phyloP scores from a whole-genome alignment of 2,113 vertebrate genomes.

The Callopanchax toddi region DNA sequence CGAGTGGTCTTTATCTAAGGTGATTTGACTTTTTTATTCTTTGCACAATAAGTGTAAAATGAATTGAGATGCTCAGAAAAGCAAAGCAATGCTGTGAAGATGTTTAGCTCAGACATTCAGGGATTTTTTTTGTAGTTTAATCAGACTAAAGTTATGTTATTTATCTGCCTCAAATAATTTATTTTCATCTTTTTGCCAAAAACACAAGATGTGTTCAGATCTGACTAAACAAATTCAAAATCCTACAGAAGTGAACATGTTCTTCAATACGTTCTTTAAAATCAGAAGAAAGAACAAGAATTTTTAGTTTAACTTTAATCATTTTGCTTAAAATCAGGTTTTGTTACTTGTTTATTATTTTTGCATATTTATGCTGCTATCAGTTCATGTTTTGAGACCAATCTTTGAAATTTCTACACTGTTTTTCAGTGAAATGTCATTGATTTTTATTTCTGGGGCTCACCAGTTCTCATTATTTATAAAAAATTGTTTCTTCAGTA shows the following conservation, averaged over 20 bases:
- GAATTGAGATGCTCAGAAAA: not conserved
- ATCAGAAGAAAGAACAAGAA: no score
- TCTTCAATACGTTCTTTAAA: no score
- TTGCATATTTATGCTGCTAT: no score
- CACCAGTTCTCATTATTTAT: not conserved
- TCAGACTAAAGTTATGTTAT: not conserved
- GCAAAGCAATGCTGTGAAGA: not conserved
- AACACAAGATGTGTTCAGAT: not conserved
- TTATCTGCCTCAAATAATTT: constrained; percentile 3
- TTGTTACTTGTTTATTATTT: no score
- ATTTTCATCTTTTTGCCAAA: not conserved
- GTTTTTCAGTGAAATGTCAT: not conserved
- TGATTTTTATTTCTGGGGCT: not conserved
- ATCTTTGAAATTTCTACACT: no score
- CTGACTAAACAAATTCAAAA: not conserved
- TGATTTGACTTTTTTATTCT: constrained; percentile 9
- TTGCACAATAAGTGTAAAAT: constrained; percentile 9
- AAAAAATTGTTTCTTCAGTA: not conserved
- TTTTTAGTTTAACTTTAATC: no score
- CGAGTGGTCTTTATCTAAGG: constrained; percentile 7
- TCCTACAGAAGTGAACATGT: not conserved
- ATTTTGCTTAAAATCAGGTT: no score
- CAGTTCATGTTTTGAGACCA: no score
- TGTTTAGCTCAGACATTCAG: not conserved
- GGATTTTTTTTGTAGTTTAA: not conserved